phyloP scores from a whole-genome alignment of 2,797 vertebrate genomes.

The Sebastes vulpes region DNA sequence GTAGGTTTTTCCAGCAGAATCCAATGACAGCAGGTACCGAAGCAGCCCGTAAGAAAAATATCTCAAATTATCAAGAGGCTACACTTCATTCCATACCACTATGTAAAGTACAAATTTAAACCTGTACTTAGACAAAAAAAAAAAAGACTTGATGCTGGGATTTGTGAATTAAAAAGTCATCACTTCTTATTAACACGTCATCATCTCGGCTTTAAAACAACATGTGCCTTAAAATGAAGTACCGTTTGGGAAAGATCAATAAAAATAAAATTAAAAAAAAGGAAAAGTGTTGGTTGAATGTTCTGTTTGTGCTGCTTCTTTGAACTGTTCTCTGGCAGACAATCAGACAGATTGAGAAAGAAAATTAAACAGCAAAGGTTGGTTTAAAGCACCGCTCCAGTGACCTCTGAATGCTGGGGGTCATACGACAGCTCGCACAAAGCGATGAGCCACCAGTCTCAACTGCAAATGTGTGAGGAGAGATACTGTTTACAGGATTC shows the following conservation, averaged over 20 bases:
- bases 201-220: constrained; percentile 28
- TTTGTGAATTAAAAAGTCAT: constrained; percentile 43
- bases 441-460: background rate
- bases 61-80: constrained; percentile 33
- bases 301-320: constrained; percentile 46
- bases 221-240: constrained; percentile 44
- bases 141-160: constrained; percentile 28
- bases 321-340: constrained; percentile 40
- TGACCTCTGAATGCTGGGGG: constrained; percentile 9
- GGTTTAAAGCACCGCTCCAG: constrained; percentile 23
- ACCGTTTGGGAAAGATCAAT: constrained; percentile 26
- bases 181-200: constrained; percentile 1
- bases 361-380: background rate
- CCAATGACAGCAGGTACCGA: constrained; percentile 51
- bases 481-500: background rate
- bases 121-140: background rate
- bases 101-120: constrained; percentile 7
- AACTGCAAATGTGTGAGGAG: background rate
- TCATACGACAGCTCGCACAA: background rate
- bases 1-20: constrained; percentile 68
- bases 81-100: constrained; percentile 22
- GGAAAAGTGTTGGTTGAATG: background rate
- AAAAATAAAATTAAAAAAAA: background rate
- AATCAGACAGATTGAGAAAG: background rate
- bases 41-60: constrained; percentile 46